Evolutionary conservation across 2,113 vertebrate genomes (phyloP).

Genomic region (Caretta caretta): DNA sequence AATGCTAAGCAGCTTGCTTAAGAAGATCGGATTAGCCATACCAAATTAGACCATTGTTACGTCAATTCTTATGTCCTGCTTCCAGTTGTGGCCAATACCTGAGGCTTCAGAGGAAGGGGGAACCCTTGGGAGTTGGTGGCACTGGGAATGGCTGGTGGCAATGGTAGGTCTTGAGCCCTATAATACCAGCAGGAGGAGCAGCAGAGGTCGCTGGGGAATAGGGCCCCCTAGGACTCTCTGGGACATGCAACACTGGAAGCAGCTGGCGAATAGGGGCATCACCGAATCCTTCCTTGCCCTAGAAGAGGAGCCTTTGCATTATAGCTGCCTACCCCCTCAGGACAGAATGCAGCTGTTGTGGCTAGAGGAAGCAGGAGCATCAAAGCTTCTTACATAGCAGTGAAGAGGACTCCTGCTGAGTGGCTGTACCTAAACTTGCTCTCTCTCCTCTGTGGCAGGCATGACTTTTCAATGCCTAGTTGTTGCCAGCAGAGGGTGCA

Average conservation of each 20-base stretch:
- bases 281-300: neutral
- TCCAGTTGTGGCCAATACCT: neutral
- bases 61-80: neutral
- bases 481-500: neutral
- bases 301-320: neutral
- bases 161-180: neutral
- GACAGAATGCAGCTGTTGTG: neutral
- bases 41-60: neutral
- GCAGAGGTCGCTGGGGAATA: neutral
- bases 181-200: neutral
- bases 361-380: neutral
- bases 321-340: neutral
- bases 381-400: neutral
- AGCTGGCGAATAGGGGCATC: neutral
- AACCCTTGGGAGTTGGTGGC: neutral
- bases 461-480: neutral
- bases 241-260: neutral
- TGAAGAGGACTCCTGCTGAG: neutral
- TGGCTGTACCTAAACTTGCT: neutral
- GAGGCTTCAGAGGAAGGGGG: neutral
- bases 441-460: neutral
- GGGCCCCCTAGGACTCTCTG: neutral
- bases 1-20: neutral
- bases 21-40: neutral
- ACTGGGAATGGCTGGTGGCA: neutral